Percentiles rank a stretch among this genome's conserved stretches.
Evolutionary conservation across 2,797 vertebrate genomes (phyloP).

Genomic region (Mareca penelope): DNA sequence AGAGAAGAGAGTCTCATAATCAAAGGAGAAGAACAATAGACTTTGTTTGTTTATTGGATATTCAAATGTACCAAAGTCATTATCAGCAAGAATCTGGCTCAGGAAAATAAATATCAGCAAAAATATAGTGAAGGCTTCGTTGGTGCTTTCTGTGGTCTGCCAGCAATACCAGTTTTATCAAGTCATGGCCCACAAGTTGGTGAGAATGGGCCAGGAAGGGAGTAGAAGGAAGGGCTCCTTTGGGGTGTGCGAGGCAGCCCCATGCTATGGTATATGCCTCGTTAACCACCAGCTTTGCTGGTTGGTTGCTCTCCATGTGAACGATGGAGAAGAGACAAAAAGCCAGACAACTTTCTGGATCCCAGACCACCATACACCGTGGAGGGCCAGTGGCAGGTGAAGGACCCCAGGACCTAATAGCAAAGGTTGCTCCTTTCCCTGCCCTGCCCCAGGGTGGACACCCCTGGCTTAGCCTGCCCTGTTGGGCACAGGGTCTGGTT

Average conservation of each 20-base stretch:
- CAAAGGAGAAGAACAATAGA: background rate
- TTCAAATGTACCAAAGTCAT: background rate
- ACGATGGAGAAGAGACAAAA: background rate
- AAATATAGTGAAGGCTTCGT: background rate
- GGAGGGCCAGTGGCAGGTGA: background rate
- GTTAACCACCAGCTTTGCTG: background rate
- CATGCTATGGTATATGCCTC: background rate
- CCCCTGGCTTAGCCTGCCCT: background rate
- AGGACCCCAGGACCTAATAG: background rate
- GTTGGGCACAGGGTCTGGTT: background rate
- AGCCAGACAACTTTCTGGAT: background rate
- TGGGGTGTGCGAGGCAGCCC: background rate
- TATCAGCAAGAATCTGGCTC: background rate
- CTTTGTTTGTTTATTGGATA: background rate
- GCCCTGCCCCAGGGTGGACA: accelerated
- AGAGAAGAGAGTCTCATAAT: background rate
- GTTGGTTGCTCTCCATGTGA: background rate
- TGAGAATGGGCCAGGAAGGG: background rate
- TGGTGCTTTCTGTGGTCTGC: background rate
- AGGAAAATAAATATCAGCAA: background rate
- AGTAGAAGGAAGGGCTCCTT: background rate
- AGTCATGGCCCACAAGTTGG: background rate
- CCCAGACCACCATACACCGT: background rate
- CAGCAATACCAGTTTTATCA: background rate
- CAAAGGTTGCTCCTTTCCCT: background rate